Evolutionary conservation across 2,888 invertebrate species (phyloP).

Genomic region (Xylocampa areola): DNA sequence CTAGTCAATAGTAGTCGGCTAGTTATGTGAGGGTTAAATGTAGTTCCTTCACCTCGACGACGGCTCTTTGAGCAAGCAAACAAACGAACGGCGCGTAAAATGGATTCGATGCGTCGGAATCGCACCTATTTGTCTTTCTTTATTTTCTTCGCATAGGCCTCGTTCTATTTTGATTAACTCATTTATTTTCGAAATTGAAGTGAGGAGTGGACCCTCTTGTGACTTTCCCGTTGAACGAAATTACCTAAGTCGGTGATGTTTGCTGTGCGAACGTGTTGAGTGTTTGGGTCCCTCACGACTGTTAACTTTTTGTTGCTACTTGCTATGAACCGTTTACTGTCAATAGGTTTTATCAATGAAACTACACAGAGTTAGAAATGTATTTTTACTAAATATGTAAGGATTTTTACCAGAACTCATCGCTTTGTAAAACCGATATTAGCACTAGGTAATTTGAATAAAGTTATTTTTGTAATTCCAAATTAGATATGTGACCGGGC

Average conservation of each 20-base stretch:
- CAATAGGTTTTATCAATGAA: conserved; percentile 24
- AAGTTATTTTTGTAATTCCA: conserved; percentile 19
- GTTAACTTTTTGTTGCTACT: conserved; percentile 69
- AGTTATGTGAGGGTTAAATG: conserved; percentile 13
- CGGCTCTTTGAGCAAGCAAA: conserved; percentile 30
- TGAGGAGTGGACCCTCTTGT: conserved; percentile 68
- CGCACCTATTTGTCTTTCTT: conserved; percentile 53
- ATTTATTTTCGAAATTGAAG: conserved; percentile 75
- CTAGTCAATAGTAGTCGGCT: conserved; percentile 17
- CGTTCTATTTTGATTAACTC: conserved; percentile 73
- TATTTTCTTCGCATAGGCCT: conserved; percentile 51
- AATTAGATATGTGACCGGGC: conserved; percentile 28
- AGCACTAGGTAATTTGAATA: too few species aligned
- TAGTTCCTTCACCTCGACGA: conserved; percentile 16
- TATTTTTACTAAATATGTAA: too few species aligned
- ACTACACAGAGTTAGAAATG: too few species aligned
- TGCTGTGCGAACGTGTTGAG: conserved; percentile 74
- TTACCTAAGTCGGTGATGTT: conserved; percentile 71
- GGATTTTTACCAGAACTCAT: too few species aligned
- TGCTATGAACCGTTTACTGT: conserved; percentile 58
- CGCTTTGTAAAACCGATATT: too few species aligned
- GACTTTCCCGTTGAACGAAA: conserved; percentile 70
- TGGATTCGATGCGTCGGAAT: conserved; percentile 41
- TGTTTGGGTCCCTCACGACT: conserved; percentile 71
- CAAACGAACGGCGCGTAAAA: conserved; percentile 53